phyloP scores from a whole-genome alignment of 2,113 vertebrate species.

The Saguinus midas region DNA sequence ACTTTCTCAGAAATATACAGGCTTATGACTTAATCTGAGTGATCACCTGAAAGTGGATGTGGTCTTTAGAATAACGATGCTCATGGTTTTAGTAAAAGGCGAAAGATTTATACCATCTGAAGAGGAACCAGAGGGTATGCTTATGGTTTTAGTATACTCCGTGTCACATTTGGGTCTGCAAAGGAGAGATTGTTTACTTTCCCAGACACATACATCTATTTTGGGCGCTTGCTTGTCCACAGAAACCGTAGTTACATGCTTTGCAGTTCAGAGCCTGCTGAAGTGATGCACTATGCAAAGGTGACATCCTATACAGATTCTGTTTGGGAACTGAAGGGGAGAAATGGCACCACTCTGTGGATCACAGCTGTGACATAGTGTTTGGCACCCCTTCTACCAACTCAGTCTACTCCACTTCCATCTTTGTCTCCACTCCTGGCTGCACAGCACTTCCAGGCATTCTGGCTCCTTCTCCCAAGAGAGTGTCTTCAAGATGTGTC shows the following conservation, averaged over 20 bases:
- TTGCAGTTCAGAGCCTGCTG: neutral
- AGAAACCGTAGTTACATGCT: rapidly evolving
- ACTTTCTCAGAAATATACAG: neutral
- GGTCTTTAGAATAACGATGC: neutral
- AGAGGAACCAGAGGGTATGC: too few species aligned
- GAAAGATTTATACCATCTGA: too few species aligned
- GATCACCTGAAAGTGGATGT: neutral
- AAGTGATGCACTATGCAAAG: rapidly evolving
- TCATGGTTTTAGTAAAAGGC: neutral
- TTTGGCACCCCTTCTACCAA: neutral
- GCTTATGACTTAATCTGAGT: neutral
- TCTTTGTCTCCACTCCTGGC: neutral
- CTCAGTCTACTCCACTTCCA: neutral
- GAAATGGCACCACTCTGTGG: neutral
- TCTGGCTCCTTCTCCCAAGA: neutral
- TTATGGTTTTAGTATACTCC: neutral
- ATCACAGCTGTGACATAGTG: neutral
- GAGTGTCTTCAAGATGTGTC: neutral
- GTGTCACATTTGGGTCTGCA: neutral
- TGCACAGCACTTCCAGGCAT: neutral
- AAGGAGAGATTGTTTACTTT: neutral
- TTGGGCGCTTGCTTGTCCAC: neutral
- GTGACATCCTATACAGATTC: neutral
- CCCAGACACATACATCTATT: neutral
- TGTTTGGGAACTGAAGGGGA: neutral